phyloP scores from a whole-genome alignment of 1,140 invertebrate genomes.

The Contarinia nasturtii region DNA sequence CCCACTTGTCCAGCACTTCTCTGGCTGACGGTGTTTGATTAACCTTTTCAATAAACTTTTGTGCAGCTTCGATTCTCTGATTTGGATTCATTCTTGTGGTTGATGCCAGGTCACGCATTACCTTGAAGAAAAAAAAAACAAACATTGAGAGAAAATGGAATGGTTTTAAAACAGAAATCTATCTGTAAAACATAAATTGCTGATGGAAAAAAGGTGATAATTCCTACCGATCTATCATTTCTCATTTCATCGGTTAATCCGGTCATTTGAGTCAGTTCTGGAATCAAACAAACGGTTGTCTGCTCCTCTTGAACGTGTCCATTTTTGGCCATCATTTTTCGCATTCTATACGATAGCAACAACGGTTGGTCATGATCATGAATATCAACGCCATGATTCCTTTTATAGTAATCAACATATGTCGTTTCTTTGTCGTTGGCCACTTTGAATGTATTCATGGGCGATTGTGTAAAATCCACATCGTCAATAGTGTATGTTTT shows the following conservation, averaged over 20 bases:
- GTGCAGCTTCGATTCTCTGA: constrained; percentile 41
- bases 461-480: constrained; percentile 51
- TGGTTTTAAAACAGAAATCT: too few relatives aligned
- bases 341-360: constrained; percentile 30
- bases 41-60: constrained; percentile 51
- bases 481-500: constrained; percentile 44
- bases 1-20: constrained; percentile 63
- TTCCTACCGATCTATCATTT: constrained; percentile 13
- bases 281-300: constrained; percentile 47
- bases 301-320: constrained; percentile 24
- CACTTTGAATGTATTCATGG: constrained; percentile 41
- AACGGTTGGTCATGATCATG: constrained; percentile 61
- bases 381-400: constrained; percentile 48
- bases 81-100: constrained; percentile 62
- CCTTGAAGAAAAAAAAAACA: constrained; percentile 17
- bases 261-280: constrained; percentile 65
- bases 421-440: constrained; percentile 32
- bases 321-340: constrained; percentile 16
- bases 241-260: constrained; percentile 40
- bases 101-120: constrained; percentile 17
- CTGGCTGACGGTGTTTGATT: constrained; percentile 35
- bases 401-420: constrained; percentile 65
- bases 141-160: too few relatives aligned
- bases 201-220: too few relatives aligned
- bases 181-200: too few relatives aligned